phyloP scores from a whole-genome alignment of 2,113 vertebrate species.

The Rhabdornis inornatus region DNA sequence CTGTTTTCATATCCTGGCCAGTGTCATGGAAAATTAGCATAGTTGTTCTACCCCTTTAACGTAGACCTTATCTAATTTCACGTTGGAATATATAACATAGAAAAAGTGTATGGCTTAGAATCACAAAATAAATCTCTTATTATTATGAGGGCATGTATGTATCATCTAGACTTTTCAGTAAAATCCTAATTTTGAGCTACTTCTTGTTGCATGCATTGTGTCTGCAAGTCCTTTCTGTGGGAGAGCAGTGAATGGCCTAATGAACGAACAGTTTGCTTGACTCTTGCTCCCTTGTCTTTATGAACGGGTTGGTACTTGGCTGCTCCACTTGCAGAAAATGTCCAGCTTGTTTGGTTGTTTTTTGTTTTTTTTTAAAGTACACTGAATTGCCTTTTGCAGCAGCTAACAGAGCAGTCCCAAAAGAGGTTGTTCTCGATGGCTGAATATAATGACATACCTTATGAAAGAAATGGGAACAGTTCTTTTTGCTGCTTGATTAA shows the following conservation, averaged over 20 bases:
- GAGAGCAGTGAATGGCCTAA: background rate
- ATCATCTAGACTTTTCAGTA: background rate
- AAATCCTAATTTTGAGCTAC: background rate
- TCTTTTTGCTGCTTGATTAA: conserved; percentile 12
- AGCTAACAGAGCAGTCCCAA: background rate
- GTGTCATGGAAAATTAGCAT: background rate
- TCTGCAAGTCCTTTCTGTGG: background rate
- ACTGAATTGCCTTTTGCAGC: background rate
- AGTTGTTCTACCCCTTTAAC: background rate
- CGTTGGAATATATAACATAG: background rate
- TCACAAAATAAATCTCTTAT: background rate
- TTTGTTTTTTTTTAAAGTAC: background rate
- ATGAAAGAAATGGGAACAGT: background rate
- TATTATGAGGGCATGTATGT: background rate
- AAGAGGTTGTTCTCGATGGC: background rate
- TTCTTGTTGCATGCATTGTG: background rate
- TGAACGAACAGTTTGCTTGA: background rate
- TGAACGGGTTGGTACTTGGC: background rate
- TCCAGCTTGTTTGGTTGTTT: background rate
- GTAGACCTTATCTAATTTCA: background rate
- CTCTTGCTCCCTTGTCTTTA: background rate
- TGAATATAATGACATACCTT: background rate
- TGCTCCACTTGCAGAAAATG: background rate
- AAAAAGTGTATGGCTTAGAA: background rate
- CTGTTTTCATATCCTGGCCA: background rate